Base-by-base conservation (phyloP, 2,888 invertebrate species). In the Macrosiphum euphorbiae region DNA sequence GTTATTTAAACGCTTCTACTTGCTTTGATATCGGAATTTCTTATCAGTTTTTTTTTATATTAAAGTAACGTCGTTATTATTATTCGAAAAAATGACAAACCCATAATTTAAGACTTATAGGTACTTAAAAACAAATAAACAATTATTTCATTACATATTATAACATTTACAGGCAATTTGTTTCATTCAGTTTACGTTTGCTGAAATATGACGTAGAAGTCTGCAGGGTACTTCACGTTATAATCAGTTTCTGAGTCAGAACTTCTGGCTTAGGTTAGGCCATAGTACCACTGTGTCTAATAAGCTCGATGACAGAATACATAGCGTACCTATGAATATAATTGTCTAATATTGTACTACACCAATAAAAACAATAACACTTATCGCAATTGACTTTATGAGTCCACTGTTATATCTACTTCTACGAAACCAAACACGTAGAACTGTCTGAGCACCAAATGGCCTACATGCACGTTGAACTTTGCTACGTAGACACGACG, bases 401-500 rank as follows among this genome's bases (percentile, higher is more conserved):
- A 35, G 35, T 78, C 61, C 28, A 3, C 35, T 8, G 78, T 35
- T 20, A 0, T 50, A 86, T 47, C 47, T 16, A 86, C 44, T 24
- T 92, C 87, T 16, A 86, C 90, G 24, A 92, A 92, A 41, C 61
- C 84, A 26, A 94, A 7, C 24, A 90, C 85, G n/a, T 90, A 52
- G 20, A 94, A 86, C 67, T 20, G 50, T 8, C 20, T 35, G 41
- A 94, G 90, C 24, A 94, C 86, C 11, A 61, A 41, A 10, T 24
- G 90, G 24, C 94, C 94, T 7, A 94, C 94, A n/a, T 94, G 94
- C 10, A 94, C 94, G 90, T 94, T 90, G 26, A 94, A 35, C n/a
- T 90, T 86, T 0, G 94, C 90, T 67, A 44, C 94, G 52, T 90
- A 89, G 1, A 87, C 86, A 13, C 41, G 94, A 90, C 41, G 61